phyloP scores from a whole-genome alignment of 2,888 invertebrate species.

The Mythimna ferrago region DNA sequence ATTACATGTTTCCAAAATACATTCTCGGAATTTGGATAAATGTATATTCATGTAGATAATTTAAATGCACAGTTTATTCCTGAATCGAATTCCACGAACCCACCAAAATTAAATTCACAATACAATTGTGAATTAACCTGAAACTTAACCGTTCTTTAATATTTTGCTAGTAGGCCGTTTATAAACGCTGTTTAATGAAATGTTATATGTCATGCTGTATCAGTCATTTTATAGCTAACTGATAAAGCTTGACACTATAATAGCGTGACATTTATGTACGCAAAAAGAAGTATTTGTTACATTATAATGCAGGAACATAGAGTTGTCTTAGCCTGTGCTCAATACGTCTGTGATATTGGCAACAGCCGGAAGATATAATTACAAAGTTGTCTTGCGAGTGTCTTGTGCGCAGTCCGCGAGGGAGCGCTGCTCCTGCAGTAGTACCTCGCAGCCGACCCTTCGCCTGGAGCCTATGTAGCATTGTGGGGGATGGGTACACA shows the following conservation, averaged over 20 bases:
- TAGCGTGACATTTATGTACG: not conserved
- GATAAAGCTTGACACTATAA: too few species aligned
- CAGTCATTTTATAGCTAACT: not conserved
- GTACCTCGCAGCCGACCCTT: slow-evolving; percentile 14
- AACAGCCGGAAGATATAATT: slow-evolving; percentile 56
- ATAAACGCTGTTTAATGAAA: slow-evolving; percentile 1
- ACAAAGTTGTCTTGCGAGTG: slow-evolving; percentile 49
- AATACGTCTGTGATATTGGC: slow-evolving; percentile 45
- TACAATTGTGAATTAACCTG: not conserved
- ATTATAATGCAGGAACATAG: slow-evolving; percentile 36
- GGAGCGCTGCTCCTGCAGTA: not conserved
- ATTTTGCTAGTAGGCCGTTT: not conserved
- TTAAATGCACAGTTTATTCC: slow-evolving; percentile 4
- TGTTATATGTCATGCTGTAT: not conserved
- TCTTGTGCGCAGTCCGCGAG: slow-evolving; percentile 16
- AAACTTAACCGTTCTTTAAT: not conserved
- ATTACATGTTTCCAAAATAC: slow-evolving; percentile 3
- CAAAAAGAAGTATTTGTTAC: slow-evolving; percentile 28
- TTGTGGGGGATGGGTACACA: slow-evolving; percentile 31
- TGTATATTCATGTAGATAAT: not conserved
- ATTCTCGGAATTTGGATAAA: slow-evolving; percentile 4
- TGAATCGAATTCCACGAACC: not conserved
- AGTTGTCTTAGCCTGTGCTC: slow-evolving; percentile 42
- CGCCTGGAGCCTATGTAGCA: slow-evolving; percentile 22
- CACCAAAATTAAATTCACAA: not conserved